These are phyloP conservation scores for Cotesia typhae DNA, from an alignment of 1,140 invertebrate genomes.

Conservation along the genomic window DNA sequence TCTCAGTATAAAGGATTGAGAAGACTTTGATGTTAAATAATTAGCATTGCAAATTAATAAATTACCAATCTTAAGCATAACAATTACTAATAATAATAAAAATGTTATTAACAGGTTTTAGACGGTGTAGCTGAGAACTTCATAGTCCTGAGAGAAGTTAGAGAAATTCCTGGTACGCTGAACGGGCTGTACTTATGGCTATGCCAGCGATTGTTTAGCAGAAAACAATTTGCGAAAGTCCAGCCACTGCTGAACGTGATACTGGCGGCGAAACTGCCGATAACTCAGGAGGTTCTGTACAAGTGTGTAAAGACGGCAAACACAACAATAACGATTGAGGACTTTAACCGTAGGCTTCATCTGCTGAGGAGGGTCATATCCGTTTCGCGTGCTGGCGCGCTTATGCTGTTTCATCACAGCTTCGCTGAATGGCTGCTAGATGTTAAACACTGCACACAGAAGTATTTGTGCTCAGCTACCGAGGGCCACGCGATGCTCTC, in stretches of 20 bases:
- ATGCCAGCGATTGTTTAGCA: conserved; percentile 89
- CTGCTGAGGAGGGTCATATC: conserved; percentile 78
- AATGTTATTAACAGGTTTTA: conserved; percentile 54
- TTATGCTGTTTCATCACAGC: conserved; percentile 88
- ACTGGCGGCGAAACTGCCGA: conserved; percentile 84
- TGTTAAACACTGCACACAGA: conserved; percentile 95
- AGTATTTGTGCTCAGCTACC: conserved; percentile 86
- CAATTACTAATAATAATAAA: too few relatives aligned
- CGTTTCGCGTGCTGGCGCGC: conserved; percentile 71
- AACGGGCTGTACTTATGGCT: conserved; percentile 96
- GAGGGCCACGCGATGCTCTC: conserved; percentile 91
- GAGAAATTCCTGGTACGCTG: conserved; percentile 93
- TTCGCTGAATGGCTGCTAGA: conserved; percentile 95
- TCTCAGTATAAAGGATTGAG: too few relatives aligned
- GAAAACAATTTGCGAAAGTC: conserved; percentile 88
- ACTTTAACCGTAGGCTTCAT: conserved; percentile 84
- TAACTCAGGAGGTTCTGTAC: conserved; percentile 82
- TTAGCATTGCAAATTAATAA: too few relatives aligned
- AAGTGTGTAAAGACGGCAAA: conserved; percentile 85
- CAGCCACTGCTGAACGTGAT: conserved; percentile 86
- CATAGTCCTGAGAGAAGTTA: conserved; percentile 84
- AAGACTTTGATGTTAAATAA: too few relatives aligned
- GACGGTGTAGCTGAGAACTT: conserved; percentile 93
- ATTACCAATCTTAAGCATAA: too few relatives aligned
- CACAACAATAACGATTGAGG: conserved; percentile 80